These are phyloP conservation scores for Thaleichthys pacificus DNA, from an alignment of 2,797 vertebrate species.

Conservation along the genomic window DNA sequence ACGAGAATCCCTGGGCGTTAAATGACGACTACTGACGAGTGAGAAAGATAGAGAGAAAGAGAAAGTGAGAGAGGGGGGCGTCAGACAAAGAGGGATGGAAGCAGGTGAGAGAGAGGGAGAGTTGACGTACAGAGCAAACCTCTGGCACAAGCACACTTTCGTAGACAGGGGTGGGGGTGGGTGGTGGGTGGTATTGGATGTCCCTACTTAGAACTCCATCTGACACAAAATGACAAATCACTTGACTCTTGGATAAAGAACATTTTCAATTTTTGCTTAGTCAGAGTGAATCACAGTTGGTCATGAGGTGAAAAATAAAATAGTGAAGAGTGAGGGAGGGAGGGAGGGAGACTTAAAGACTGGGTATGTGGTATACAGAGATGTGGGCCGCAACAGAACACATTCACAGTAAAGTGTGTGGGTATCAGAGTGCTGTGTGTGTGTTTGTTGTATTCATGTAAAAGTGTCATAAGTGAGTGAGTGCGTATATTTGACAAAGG, in stretches of 20 bases:
- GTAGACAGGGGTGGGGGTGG: neutral
- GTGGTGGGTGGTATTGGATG: neutral
- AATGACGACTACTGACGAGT: conserved; percentile 56
- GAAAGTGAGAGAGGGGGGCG: conserved; percentile 21
- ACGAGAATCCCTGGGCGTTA: conserved; percentile 47
- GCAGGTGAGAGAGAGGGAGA: conserved; percentile 24
- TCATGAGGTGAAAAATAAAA: neutral
- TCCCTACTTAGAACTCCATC: too few species aligned
- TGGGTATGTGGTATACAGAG: too few species aligned
- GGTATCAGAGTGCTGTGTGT: neutral
- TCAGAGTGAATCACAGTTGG: too few species aligned
- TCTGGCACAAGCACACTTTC: neutral
- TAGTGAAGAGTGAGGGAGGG: neutral
- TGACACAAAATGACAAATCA: too few species aligned
- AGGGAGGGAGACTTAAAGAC: conserved; percentile 25
- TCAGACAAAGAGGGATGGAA: conserved; percentile 1
- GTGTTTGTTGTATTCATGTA: neutral
- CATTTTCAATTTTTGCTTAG: too few species aligned
- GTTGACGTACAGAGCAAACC: neutral
- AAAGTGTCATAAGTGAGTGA: neutral
- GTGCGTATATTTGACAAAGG: conserved; percentile 15
- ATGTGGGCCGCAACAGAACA: too few species aligned
- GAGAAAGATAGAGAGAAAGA: conserved; percentile 42
- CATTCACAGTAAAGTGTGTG: conserved; percentile 9
- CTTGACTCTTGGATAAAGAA: too few species aligned